Base-by-base conservation (phyloP, 2,888 invertebrate genomes). In the Morpho deidamia region DNA sequence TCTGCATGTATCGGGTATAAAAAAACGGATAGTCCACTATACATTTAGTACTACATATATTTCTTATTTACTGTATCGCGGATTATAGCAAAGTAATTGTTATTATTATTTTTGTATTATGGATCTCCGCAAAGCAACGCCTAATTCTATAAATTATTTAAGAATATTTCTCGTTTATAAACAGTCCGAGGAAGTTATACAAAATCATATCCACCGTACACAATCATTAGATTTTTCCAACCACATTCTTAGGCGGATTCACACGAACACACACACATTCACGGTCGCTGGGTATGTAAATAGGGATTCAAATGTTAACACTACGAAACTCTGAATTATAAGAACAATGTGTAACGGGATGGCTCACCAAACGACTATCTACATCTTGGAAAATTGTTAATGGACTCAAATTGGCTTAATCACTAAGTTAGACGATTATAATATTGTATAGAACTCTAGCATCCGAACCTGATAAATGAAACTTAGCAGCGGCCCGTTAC, bases 251-350 rank as follows among this genome's bases (percentile, higher is more conserved):
- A 68, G 66, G 70, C 73, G 68, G 75, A 79, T 86, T 87, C 87
- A 86, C 87, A 86, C 86, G 85, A 73, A 72, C 69, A 64, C 78
- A 72, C 75, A 76, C 78, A 76, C 71, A 78, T 85, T 84, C 81
- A 85, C 86, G 86, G 86, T 85, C 78, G 74, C 72, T 83, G 85
- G 72, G 78, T 86, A 87, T 85, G 86, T 83, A 83, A 84, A 84
- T 85, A 77, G 68, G 71, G 68, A 72, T 79, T 75, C 74, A 73
- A 76, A 79, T 78, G 71, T 71, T 68, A 73, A 70, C 71, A 62
- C 66, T 54, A 65, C 66, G 63, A 61, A 58, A 58, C 60, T 62
- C 61, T 60, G 62, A 64, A 66, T 66, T 52, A 62, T 66, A 65
- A 63, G 63, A 66, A 71, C 72, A 71, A 73, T 71, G 63, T 63